A percentile compares a stretch with the other conserved stretches of the same genome.
phyloP scores from a whole-genome alignment of 2,888 invertebrate species.

The Melanchra persicariae region DNA sequence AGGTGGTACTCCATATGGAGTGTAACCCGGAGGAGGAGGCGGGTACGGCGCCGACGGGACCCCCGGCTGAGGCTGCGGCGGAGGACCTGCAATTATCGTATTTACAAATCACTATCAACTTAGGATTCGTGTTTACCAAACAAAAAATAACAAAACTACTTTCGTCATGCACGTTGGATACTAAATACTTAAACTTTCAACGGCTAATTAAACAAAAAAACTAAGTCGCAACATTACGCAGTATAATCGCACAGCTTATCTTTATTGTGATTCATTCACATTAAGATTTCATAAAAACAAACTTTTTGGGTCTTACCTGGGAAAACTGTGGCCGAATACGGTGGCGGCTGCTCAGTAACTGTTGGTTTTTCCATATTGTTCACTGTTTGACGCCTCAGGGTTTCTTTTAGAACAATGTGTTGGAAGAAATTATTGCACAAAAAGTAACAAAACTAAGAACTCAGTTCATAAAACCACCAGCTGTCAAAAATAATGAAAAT shows the following conservation, averaged over 20 bases:
- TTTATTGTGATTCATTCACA: constrained; percentile 77
- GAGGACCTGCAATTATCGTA: constrained; percentile 56
- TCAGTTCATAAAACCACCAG: constrained; percentile 42
- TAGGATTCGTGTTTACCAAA: constrained; percentile 23
- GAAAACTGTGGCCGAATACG: constrained; percentile 86
- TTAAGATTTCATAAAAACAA: constrained; percentile 69
- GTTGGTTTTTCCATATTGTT: constrained; percentile 83
- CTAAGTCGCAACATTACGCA: constrained; percentile 66
- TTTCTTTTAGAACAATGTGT: constrained; percentile 33
- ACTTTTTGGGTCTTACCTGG: constrained; percentile 76
- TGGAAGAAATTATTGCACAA: constrained; percentile 51
- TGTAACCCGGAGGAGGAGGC: constrained; percentile 91
- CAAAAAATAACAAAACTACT: not conserved
- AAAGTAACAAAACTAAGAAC: constrained; percentile 58
- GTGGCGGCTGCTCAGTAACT: constrained; percentile 87
- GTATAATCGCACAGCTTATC: constrained; percentile 75
- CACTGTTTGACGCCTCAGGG: constrained; percentile 50
- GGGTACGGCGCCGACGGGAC: constrained; percentile 79
- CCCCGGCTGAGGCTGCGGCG: constrained; percentile 57
- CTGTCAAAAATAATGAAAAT: constrained; percentile 42
- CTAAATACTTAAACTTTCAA: not conserved
- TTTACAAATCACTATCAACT: constrained; percentile 28
- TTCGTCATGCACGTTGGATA: not conserved
- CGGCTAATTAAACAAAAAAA: constrained; percentile 28
- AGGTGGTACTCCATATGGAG: constrained; percentile 82